Base-by-base conservation (phyloP, 2,113 vertebrate species). In the Coregonus clupeaformis region DNA sequence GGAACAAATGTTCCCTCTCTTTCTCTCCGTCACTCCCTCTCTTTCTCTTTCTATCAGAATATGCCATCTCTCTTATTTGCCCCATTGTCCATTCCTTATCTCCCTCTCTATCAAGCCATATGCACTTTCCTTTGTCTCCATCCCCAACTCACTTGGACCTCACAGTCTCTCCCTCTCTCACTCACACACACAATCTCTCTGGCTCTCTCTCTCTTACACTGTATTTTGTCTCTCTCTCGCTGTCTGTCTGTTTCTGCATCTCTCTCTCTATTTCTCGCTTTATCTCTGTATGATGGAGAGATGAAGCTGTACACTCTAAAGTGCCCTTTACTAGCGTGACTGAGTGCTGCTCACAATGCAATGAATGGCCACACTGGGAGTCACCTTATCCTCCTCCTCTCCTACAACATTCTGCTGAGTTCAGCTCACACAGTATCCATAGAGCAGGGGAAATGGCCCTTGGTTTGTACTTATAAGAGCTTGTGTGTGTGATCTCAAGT, bases 1-100 rank as follows among this genome's bases (percentile, higher is more conserved):
- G 65, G 65, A 64, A 82, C 76, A 82, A 83, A 87, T 60, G 49
- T 66, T 49, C 69, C 82, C 70, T 76, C 81, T 74, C 67, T 57
- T 45, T 55, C 72, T 77, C 70, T 12, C 71, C 30, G 30, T 52
- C 71, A 75, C 70, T 12, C 72, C 30, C 57, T 72, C 42, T 30
- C 70, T 77, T 73, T 64, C 76, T 52, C 25, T n/a, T 9, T 13
- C 74, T 78, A 59, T 55, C 71, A 63, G 72, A 66, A 70, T 60
- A 30, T 68, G 18, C 42, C 72, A 77, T 25, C 64, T 69, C 25
- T 27, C 30, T 30, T 60, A 30, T 18, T 68, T 60, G 32, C 36
- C 57, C 70, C 32, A 32, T 71, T 32, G 11, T 22, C 45, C 24
- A 30, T 72, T 49, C 47, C 30, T 72, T 72, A n/a, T 60, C 57